phyloP scores from a whole-genome alignment of 2,888 invertebrate species.

The Dioctria rufipes region DNA sequence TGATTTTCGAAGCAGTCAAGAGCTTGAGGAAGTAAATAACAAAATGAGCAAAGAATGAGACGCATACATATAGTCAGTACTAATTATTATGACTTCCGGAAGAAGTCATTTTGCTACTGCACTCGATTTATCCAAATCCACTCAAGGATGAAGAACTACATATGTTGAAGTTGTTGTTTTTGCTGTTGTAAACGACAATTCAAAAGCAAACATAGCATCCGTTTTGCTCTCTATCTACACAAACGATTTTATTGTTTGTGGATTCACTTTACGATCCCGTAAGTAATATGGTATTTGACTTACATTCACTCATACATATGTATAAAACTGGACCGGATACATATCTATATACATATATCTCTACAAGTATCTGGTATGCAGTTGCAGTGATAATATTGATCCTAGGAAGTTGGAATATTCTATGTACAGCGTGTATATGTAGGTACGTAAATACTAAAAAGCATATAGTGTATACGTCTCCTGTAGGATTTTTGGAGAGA shows the following conservation, averaged over 20 bases:
- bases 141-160: neutral
- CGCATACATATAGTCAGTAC: too few relatives aligned
- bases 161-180: constrained; percentile 2
- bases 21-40: too few relatives aligned
- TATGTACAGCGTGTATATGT: neutral
- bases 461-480: neutral
- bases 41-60: too few relatives aligned
- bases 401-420: neutral
- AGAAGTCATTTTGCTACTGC: neutral
- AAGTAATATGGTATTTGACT: neutral
- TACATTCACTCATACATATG: constrained; percentile 8
- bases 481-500: neutral
- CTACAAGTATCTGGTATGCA: neutral
- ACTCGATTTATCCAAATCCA: constrained; percentile 16
- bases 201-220: neutral
- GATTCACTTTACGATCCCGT: too few relatives aligned
- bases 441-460: neutral
- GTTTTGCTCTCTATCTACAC: neutral
- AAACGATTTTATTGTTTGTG: neutral
- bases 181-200: neutral
- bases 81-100: constrained; percentile 30
- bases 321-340: neutral
- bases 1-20: too few relatives aligned
- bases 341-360: too few relatives aligned
- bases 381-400: neutral